These are phyloP conservation scores for Ooceraea biroi DNA, from an alignment of 1,140 invertebrate species.

Conservation along the genomic window DNA sequence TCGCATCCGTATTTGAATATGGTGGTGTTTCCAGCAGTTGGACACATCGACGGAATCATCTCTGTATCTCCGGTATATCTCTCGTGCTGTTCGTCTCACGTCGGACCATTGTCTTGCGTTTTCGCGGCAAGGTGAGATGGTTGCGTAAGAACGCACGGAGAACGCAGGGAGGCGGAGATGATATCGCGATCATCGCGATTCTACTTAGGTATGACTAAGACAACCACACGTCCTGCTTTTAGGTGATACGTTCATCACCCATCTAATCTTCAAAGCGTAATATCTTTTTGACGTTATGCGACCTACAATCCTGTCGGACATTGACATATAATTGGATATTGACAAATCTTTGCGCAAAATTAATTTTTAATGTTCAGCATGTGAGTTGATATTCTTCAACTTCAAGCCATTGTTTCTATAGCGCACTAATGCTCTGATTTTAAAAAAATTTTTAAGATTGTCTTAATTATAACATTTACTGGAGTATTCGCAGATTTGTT, in stretches of 20 bases:
- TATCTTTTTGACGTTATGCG: conserved; percentile 8
- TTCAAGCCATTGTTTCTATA: not conserved
- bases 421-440: not conserved
- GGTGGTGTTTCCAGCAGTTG: conserved; percentile 59
- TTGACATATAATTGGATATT: not conserved
- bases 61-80: conserved; percentile 73
- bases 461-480: not conserved
- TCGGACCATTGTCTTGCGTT: conserved; percentile 81
- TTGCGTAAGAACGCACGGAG: conserved; percentile 77
- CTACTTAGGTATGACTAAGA: conserved; percentile 74
- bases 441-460: not conserved
- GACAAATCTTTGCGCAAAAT: not conserved
- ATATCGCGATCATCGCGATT: conserved; percentile 74
- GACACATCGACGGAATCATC: conserved; percentile 67
- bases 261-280: conserved; percentile 30
- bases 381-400: not conserved
- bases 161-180: conserved; percentile 68
- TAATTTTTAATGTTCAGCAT: not conserved
- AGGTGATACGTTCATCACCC: conserved; percentile 7
- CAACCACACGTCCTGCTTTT: conserved; percentile 33
- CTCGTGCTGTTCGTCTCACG: conserved; percentile 74
- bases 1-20: conserved; percentile 52
- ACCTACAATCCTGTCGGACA: not conserved
- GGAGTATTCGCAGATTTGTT: not conserved
- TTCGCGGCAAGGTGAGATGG: conserved; percentile 80